Evolutionary conservation across 2,797 vertebrate genomes (phyloP), one percentile per base, ranked within the genome.

Genomic region (Gouania willdenowi): DNA sequence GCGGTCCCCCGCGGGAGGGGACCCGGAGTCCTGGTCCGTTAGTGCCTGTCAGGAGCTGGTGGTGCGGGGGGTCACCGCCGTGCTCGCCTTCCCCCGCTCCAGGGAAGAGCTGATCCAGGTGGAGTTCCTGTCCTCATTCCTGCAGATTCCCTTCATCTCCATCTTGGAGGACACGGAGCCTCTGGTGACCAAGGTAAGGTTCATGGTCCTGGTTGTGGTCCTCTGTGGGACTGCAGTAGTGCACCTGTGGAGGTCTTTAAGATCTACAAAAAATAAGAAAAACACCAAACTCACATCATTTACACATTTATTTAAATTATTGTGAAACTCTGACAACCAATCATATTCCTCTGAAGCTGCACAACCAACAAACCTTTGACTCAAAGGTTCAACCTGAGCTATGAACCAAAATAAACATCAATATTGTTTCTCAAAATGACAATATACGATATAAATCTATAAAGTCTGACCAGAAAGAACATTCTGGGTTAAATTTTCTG

Each of bases 81-180:
- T 93, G 49, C 79, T 97, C n/a, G 92, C 93, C 9, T 94, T 98
- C 71, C 94, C 95, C 8, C 91, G 91, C 41, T 89, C 85, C 59
- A 86, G 83, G 25, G 86, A 87, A 37, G 93, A 97, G 81, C 83
- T 96, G 59, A 88, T 94, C 65, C 93, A 94, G 86, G 72, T 97
- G 87, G 93, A 94, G 58, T 93, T 95, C 78, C 84, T 95, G 65
- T 91, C 94, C 14, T 87, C 92, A 23, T 88, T 91, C 61, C 77
- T 97, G 71, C 89, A 91, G 84, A 88, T 94, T 71, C 95, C 95
- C 2, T 91, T 98, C 81, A 53, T 97, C 73, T 97, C 94, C 77
- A 79, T 98, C 73, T 72, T 91, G 62, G 90, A 93, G 67, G 75
- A 84, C 53, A 91, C 87, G 29, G 87, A 91, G 31, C 90, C 92